Evolutionary conservation across 2,888 invertebrate species (phyloP).

Genomic region (Coelinius sp.): DNA sequence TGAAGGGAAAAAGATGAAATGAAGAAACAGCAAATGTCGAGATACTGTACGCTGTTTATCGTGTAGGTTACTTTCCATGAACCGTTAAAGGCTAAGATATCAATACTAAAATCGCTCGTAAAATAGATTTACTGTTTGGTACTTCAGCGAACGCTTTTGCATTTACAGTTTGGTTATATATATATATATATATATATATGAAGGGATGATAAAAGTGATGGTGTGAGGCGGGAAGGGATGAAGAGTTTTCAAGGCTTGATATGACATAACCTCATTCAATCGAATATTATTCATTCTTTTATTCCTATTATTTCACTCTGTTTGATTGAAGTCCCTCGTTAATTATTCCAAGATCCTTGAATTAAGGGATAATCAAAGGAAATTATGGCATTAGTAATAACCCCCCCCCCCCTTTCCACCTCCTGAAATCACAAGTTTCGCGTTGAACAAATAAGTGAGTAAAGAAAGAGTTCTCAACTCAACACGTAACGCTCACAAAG

Average conservation of each 20-base stretch:
- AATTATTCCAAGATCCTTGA: not conserved
- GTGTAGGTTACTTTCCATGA: slow-evolving; percentile 15
- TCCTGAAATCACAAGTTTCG: not conserved
- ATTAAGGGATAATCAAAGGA: not conserved
- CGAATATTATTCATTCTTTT: not conserved
- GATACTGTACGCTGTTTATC: not conserved
- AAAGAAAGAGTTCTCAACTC: slow-evolving; percentile 29
- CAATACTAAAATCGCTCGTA: slow-evolving; percentile 67
- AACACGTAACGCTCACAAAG: slow-evolving; percentile 28
- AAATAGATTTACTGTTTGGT: slow-evolving; percentile 59
- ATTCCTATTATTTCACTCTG: not conserved
- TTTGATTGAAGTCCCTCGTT: not conserved
- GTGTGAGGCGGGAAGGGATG: slow-evolving; percentile 22
- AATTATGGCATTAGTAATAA: slow-evolving; percentile 15
- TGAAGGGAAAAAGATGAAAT: not conserved
- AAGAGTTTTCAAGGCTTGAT: not conserved
- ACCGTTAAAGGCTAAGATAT: slow-evolving; percentile 61
- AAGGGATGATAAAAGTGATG: slow-evolving; percentile 66
- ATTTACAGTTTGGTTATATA: slow-evolving; percentile 65
- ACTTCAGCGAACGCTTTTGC: slow-evolving; percentile 53
- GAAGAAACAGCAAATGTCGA: not conserved
- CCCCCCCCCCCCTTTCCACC: not conserved
- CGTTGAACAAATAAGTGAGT: slow-evolving; percentile 31
- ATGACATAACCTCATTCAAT: slow-evolving; percentile 7
- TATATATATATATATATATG: too few species aligned